phyloP scores from a whole-genome alignment of 2,888 invertebrate genomes.

The Chesias legatella region DNA sequence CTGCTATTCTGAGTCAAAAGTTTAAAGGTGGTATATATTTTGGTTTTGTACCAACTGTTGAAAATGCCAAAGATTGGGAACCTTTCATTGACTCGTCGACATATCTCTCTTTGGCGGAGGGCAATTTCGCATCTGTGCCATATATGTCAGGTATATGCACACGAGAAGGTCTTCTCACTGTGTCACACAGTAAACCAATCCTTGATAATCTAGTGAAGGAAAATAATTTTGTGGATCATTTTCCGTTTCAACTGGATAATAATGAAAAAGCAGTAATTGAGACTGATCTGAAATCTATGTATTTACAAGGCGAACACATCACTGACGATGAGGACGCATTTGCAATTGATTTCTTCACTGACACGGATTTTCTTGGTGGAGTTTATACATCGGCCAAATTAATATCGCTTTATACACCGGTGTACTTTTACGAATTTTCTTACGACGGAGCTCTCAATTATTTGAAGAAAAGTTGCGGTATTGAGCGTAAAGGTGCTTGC shows the following conservation, averaged over 20 bases:
- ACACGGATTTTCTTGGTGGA: conserved; percentile 68
- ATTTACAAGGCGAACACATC: conserved; percentile 59
- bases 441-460: conserved; percentile 78
- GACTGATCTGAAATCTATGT: conserved; percentile 55
- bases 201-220: conserved; percentile 41
- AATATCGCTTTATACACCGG: conserved; percentile 60
- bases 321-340: conserved; percentile 55
- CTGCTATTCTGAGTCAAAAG: conserved; percentile 36
- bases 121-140: conserved; percentile 70
- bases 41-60: conserved; percentile 72
- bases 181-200: conserved; percentile 28
- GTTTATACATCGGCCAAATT: conserved; percentile 51
- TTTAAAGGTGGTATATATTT: conserved; percentile 62
- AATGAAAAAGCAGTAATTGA: conserved; percentile 43
- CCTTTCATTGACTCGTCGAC: conserved; percentile 66
- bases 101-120: conserved; percentile 52
- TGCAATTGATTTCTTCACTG: conserved; percentile 70
- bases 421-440: conserved; percentile 81
- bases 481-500: conserved; percentile 73
- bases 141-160: conserved; percentile 71
- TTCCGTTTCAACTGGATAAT: conserved; percentile 52
- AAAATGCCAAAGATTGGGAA: conserved; percentile 60
- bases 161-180: conserved; percentile 66
- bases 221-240: conserved; percentile 48
- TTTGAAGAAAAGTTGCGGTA: conserved; percentile 62